A percentile compares a stretch with the other conserved stretches of the same genome.
These are phyloP conservation scores for Xyrichtys novacula DNA, from an alignment of 2,797 vertebrate genomes.

Conservation along the genomic window DNA sequence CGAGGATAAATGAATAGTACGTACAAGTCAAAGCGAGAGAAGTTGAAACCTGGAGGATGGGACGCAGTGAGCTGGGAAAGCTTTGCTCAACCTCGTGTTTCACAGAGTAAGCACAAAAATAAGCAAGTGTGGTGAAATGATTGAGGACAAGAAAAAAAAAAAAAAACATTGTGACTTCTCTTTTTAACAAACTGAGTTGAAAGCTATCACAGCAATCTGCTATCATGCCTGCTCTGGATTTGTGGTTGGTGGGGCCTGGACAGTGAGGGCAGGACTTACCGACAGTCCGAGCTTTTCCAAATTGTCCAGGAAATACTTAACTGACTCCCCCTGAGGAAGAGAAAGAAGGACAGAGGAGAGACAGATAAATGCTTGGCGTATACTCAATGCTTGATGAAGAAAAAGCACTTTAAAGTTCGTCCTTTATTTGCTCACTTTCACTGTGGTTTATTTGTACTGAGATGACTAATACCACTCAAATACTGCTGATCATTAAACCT, in stretches of 20 bases:
- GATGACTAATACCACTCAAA: no score
- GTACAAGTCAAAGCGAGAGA: no score
- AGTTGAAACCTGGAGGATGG: not conserved
- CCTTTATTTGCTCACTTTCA: not conserved
- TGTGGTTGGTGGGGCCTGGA: not conserved
- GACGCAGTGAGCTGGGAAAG: not conserved
- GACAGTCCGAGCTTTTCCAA: conserved; percentile 95
- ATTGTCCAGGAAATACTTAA: conserved; percentile 99
- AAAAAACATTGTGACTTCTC: conserved; percentile 59
- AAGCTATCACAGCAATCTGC: conserved; percentile 28
- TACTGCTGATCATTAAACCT: no score
- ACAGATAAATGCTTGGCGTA: not conserved
- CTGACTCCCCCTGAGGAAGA: conserved; percentile 92
- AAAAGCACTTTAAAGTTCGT: not conserved
- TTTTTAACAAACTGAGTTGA: conserved; percentile 23
- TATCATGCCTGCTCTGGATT: not conserved
- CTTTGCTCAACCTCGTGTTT: not conserved
- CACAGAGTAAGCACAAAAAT: not conserved
- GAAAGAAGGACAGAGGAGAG: conserved; percentile 10
- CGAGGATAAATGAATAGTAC: no score
- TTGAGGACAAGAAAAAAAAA: conserved; percentile 44
- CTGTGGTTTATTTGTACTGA: no score
- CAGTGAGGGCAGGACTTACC: conserved; percentile 84
- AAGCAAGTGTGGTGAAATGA: conserved; percentile 1
- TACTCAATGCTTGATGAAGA: not conserved